Evolutionary conservation across 2,797 vertebrate species (phyloP).

Genomic region (Myoxocephalus aenaeus): DNA sequence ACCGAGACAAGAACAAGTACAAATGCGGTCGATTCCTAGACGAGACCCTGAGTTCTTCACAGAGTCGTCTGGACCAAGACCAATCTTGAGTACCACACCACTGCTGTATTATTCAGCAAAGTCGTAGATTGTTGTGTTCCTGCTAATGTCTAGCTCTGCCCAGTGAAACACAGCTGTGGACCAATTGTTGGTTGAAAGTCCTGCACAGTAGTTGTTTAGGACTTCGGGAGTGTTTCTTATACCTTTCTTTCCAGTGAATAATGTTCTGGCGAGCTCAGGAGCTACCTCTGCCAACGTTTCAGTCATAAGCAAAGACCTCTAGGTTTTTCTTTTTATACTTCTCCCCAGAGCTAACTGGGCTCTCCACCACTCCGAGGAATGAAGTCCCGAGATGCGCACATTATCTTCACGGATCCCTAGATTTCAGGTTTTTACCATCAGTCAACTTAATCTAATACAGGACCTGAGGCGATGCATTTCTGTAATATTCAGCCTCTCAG

Average conservation of each 20-base stretch:
- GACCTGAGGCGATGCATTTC: conserved; percentile 60
- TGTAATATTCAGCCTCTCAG: conserved; percentile 65
- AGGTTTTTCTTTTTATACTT: conserved; percentile 2
- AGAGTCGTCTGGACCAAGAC: neutral
- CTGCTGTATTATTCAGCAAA: neutral
- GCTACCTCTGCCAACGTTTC: conserved; percentile 6
- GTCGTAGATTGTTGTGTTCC: neutral
- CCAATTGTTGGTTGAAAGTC: neutral
- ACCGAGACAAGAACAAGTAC: too few relatives aligned
- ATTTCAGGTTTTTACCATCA: conserved; percentile 60
- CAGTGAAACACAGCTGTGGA: neutral
- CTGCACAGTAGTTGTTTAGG: conserved; percentile 1
- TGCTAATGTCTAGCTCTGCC: neutral
- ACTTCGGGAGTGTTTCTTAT: neutral
- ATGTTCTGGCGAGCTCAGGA: neutral
- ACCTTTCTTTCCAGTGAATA: neutral
- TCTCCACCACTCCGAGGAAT: conserved; percentile 8
- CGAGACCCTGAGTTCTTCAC: neutral
- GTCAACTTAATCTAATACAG: conserved; percentile 73
- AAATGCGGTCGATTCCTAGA: neutral
- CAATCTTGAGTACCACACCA: neutral
- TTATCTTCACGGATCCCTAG: conserved; percentile 43
- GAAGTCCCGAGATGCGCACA: conserved; percentile 11
- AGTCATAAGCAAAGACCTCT: conserved; percentile 12
- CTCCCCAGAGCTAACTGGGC: conserved; percentile 8